phyloP scores from a whole-genome alignment of 2,888 invertebrate genomes.

The Ptychoptera contaminata region DNA sequence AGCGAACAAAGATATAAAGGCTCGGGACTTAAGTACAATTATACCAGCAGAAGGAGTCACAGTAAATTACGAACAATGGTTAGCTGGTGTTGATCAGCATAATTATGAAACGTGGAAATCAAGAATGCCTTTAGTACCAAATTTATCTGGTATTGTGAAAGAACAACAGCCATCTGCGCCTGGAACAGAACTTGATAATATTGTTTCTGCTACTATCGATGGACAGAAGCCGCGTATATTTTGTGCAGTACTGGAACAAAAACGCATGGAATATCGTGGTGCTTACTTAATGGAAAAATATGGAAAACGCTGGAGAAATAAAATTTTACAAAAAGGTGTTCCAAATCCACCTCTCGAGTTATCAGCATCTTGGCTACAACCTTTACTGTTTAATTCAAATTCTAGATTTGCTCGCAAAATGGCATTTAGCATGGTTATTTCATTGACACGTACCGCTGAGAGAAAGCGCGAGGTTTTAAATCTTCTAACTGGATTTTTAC shows the following conservation, averaged over 20 bases:
- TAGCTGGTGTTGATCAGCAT: constrained; percentile 50
- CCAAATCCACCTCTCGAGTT: constrained; percentile 34
- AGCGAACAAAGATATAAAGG: constrained; percentile 37
- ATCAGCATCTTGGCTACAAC: constrained; percentile 63
- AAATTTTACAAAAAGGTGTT: constrained; percentile 20
- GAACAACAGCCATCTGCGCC: constrained; percentile 14
- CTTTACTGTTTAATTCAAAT: constrained; percentile 84
- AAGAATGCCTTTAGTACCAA: constrained; percentile 36
- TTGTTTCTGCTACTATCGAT: constrained; percentile 6
- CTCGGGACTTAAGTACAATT: constrained; percentile 37
- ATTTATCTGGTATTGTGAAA: constrained; percentile 17
- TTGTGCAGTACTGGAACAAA: constrained; percentile 19
- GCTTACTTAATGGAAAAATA: constrained; percentile 60
- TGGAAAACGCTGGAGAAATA: constrained; percentile 46
- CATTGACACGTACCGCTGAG: constrained; percentile 53
- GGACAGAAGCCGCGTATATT: constrained; percentile 11
- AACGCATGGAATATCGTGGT: constrained; percentile 27
- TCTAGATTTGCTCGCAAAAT: constrained; percentile 78
- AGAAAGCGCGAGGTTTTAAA: constrained; percentile 64
- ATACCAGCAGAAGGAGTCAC: constrained; percentile 44
- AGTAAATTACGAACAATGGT: constrained; percentile 58
- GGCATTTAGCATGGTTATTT: constrained; percentile 76
- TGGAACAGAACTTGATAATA: constrained; percentile 16
- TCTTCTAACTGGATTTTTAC: constrained; percentile 73
- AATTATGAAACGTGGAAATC: constrained; percentile 58